Base-by-base conservation (phyloP, 2,797 vertebrate genomes). In the Clarias pachynema region DNA sequence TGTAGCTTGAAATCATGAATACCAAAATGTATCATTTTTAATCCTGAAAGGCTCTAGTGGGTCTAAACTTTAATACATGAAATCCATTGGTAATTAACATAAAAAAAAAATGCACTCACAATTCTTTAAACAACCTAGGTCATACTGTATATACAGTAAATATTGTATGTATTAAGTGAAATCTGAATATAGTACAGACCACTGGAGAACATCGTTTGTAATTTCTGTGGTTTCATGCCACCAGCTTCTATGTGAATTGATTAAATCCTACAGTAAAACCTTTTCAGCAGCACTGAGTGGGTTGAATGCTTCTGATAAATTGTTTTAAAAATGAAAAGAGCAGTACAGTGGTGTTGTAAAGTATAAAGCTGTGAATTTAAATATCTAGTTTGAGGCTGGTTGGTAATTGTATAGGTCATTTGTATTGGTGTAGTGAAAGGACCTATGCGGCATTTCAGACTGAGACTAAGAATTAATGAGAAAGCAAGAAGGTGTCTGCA, bases 231-330 rank as follows among this genome's bases (percentile, higher is more conserved):
- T 82, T 72, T 72, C 49, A 15, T 85, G 68, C 77, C 77, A 80
- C 26, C 34, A 73, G 77, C 68, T 85, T 85, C 34, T 72, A 31
- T 81, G 59, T 65, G 68, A 85, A 37, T 81, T 85, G 68, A 85
- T 80, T 81, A 53, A 85, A 81, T 65, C 29, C 26, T 31, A 72
- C 53, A 80, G 59, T 62, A 79, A 80, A 62, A 53, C 29, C 70
- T 82, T 15, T 77, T 26, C 60, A 62, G 72, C 53, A 66, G 40
- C 16, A 81, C 22, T 85, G 79, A 60, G 29, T 62, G 26, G 81
- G 53, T n/a, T 66, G 59, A 74, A 74, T n/a, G 68, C 40, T 22
- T 73, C n/a, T 62, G 63, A 70, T 70, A 79, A 68, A 79, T 70
- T 70, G 37, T 86, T 69, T 75, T 31, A 44, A 85, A 82, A 74